Evolutionary conservation across 2,888 invertebrate genomes (phyloP).

Genomic region (Xestia sexstrigata): DNA sequence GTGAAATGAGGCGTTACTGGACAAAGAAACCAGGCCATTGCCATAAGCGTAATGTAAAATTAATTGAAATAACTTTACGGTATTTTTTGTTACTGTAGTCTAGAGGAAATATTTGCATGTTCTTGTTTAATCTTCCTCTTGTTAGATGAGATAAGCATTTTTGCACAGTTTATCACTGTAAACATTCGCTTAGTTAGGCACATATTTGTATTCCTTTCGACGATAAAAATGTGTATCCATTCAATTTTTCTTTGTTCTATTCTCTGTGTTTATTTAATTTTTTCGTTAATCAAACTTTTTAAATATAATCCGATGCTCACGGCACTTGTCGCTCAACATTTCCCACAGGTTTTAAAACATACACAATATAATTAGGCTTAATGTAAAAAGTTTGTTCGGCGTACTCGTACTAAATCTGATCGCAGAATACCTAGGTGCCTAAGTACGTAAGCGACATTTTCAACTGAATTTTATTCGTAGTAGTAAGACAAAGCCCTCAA

Average conservation of each 20-base stretch:
- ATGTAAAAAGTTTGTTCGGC: constrained; percentile 4
- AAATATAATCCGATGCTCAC: neutral
- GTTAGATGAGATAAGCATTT: constrained; percentile 2
- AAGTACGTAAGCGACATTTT: neutral
- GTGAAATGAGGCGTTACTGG: constrained; percentile 28
- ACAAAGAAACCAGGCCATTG: constrained; percentile 28
- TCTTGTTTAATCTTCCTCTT: constrained; percentile 19
- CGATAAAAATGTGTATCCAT: neutral
- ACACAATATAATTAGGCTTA: constrained; percentile 2
- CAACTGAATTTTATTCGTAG: neutral
- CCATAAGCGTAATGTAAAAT: constrained; percentile 26
- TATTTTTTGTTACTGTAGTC: constrained; percentile 3
- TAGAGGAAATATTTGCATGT: constrained; percentile 27
- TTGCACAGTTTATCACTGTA: constrained; percentile 20
- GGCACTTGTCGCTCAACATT: neutral
- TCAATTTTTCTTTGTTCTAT: constrained; percentile 1
- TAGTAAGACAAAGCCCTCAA: neutral
- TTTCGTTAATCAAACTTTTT: constrained; percentile 2
- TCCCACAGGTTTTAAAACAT: constrained; percentile 15
- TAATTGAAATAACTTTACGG: constrained; percentile 23
- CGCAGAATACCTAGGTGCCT: neutral
- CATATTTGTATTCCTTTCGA: constrained; percentile 22
- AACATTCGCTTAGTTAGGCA: constrained; percentile 8
- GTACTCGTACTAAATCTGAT: neutral
- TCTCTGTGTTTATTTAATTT: neutral